Percentiles rank a stretch among this genome's conserved stretches.
These are phyloP conservation scores for Masnerella sp. DNA, from an alignment of 2,888 invertebrate genomes.

Conservation along the genomic window DNA sequence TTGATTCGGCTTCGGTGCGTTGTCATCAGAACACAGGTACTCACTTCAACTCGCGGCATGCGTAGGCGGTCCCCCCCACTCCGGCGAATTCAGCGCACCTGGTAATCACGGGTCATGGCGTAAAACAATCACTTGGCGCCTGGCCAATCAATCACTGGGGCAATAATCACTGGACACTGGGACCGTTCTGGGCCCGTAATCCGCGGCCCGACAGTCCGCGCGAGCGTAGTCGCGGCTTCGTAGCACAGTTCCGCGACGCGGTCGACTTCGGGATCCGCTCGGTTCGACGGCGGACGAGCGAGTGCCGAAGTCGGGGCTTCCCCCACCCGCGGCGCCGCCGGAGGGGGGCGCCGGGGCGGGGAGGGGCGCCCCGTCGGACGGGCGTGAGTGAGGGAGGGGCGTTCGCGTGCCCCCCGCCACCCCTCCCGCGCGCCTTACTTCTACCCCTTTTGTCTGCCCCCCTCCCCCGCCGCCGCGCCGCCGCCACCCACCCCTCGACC, in stretches of 20 bases:
- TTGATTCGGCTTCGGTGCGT: too few species aligned
- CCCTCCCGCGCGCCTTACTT: conserved; percentile 34
- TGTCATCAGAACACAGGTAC: too few species aligned
- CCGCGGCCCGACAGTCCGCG: too few species aligned
- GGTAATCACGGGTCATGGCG: too few species aligned
- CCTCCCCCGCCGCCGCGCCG: conserved; percentile 12
- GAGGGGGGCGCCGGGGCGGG: conserved; percentile 52
- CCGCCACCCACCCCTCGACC: conserved; percentile 10
- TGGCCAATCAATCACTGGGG: too few species aligned
- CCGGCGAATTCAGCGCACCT: too few species aligned
- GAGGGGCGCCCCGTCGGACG: conserved; percentile 61
- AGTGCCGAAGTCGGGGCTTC: conserved; percentile 70
- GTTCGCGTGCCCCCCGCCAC: conserved; percentile 51
- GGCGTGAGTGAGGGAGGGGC: conserved; percentile 69
- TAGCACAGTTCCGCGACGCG: conserved; percentile 55
- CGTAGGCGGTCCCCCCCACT: too few species aligned
- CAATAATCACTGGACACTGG: too few species aligned
- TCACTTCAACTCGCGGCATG: too few species aligned
- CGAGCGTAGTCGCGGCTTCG: too few species aligned
- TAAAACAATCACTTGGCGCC: too few species aligned
- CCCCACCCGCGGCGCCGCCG: conserved; percentile 45
- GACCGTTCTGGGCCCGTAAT: too few species aligned
- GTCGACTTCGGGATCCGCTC: conserved; percentile 69
- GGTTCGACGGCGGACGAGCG: conserved; percentile 76
- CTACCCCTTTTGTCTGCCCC: conserved; percentile 33